Conservation (phyloP, 35 echinoderm and acorn worm genomes). For the Holothuria glaberrima region DNA sequence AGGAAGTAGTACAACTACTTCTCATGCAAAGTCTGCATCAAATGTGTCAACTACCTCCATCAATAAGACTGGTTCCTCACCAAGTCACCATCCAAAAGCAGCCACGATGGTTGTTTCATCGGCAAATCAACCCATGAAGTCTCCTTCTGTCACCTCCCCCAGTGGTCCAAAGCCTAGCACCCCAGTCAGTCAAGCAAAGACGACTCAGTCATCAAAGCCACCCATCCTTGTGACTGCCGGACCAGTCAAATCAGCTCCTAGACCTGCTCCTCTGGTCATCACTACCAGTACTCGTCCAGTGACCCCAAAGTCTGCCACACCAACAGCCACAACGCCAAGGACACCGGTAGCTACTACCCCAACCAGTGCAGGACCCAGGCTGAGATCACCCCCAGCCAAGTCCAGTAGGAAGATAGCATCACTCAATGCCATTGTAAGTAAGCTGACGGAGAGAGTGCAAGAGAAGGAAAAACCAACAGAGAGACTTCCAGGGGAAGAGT, state of each 20-base stretch:
- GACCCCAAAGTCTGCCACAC: background rate
- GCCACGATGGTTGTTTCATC: background rate
- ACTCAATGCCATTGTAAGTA: constrained; percentile 53
- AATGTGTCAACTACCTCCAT: background rate
- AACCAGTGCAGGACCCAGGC: constrained; percentile 1
- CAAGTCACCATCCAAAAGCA: constrained; percentile 5
- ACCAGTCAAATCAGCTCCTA: background rate
- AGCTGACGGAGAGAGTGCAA: constrained; percentile 48
- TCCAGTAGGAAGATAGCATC: background rate
- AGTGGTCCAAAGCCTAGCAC: background rate
- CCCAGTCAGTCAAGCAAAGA: constrained; percentile 5
- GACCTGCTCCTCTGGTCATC: constrained; percentile 9
- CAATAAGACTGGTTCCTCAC: constrained; percentile 24
- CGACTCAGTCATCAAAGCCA: constrained; percentile 34
- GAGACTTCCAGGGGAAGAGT: constrained; percentile 21
- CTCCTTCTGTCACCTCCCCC: constrained; percentile 8
- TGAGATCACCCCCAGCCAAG: constrained; percentile 27
- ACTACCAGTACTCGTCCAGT: background rate
- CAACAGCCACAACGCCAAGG: background rate
- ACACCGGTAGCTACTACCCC: background rate
- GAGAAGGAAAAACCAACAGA: constrained; percentile 33
- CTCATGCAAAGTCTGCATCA: background rate
- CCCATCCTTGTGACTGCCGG: background rate
- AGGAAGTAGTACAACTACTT: background rate
- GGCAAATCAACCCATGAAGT: background rate